These are phyloP conservation scores for Gerosis bhagava DNA, from an alignment of 2,888 invertebrate genomes.

Conservation along the genomic window DNA sequence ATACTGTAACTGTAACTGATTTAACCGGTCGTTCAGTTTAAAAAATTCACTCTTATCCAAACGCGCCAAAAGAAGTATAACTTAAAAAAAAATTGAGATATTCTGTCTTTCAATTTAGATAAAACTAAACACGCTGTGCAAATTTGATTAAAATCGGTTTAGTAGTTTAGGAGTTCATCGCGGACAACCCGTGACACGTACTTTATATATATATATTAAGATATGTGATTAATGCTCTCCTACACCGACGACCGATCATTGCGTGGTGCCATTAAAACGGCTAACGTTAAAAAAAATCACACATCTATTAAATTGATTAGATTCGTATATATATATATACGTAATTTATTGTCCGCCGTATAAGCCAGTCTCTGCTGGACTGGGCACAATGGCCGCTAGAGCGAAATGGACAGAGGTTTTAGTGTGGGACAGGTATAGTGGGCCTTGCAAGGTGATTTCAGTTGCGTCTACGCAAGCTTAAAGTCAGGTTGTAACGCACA, in stretches of 20 bases:
- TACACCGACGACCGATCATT: conserved; percentile 35
- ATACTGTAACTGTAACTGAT: too few relatives aligned
- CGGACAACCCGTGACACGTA: too few relatives aligned
- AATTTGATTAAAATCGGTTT: too few relatives aligned
- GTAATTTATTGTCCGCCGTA: conserved; percentile 75
- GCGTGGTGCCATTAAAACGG: conserved; percentile 48
- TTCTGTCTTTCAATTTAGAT: too few relatives aligned
- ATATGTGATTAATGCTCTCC: conserved; percentile 36
- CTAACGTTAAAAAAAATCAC: conserved; percentile 61
- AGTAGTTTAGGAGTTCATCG: too few relatives aligned
- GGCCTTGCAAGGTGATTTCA: conserved; percentile 83
- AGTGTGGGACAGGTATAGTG: conserved; percentile 67
- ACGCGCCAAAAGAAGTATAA: too few relatives aligned
- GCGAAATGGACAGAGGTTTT: conserved; percentile 51
- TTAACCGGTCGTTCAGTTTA: too few relatives aligned
- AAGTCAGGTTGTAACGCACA: conserved; percentile 74
- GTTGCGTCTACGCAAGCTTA: conserved; percentile 78
- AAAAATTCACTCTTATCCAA: too few relatives aligned
- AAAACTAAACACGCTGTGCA: too few relatives aligned
- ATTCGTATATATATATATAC: too few relatives aligned
- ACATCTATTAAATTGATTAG: conserved; percentile 80
- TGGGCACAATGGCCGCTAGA: conserved; percentile 79
- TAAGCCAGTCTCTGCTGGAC: conserved; percentile 55
- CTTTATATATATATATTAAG: too few relatives aligned
- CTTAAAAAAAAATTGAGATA: too few relatives aligned